Evolutionary conservation across 2,113 vertebrate species (phyloP).

Genomic region (Syngnathus typhle): DNA sequence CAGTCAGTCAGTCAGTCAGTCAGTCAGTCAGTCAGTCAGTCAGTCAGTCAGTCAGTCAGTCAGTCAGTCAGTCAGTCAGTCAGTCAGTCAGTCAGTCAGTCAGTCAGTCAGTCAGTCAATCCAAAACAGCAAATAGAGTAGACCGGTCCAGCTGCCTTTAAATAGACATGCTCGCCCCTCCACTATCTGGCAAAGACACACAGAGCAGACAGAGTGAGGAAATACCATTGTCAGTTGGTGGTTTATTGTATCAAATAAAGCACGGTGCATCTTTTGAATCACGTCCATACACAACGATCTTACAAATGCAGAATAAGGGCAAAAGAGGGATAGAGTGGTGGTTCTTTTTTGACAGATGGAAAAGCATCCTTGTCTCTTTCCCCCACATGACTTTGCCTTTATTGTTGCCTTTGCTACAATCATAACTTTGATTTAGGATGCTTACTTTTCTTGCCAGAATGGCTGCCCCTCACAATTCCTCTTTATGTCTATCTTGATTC

Average conservation of each 20-base stretch:
- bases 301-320: constrained; percentile 24
- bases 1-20: constrained; percentile 28
- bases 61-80: constrained; percentile 23
- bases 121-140: constrained; percentile 46
- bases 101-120: constrained; percentile 25
- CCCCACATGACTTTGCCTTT: constrained; percentile 27
- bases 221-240: constrained; percentile 54
- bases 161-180: constrained; percentile 49
- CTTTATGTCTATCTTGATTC: constrained; percentile 37
- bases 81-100: constrained; percentile 23
- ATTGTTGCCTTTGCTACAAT: constrained; percentile 29
- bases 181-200: constrained; percentile 48
- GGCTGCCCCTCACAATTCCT: constrained; percentile 38
- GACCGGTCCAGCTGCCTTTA: constrained; percentile 52
- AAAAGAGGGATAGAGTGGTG: constrained; percentile 22
- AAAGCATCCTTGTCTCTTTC: constrained; percentile 1
- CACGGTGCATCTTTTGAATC: constrained; percentile 21
- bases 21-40: constrained; percentile 23
- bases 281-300: constrained; percentile 36
- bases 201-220: constrained; percentile 47
- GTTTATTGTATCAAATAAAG: constrained; percentile 36
- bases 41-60: constrained; percentile 26
- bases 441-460: constrained; percentile 32
- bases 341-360: constrained; percentile 42
- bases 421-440: constrained; percentile 39